Evolutionary conservation across 2,888 invertebrate species (phyloP).

Genomic region (Dermolepida albohirtum): DNA sequence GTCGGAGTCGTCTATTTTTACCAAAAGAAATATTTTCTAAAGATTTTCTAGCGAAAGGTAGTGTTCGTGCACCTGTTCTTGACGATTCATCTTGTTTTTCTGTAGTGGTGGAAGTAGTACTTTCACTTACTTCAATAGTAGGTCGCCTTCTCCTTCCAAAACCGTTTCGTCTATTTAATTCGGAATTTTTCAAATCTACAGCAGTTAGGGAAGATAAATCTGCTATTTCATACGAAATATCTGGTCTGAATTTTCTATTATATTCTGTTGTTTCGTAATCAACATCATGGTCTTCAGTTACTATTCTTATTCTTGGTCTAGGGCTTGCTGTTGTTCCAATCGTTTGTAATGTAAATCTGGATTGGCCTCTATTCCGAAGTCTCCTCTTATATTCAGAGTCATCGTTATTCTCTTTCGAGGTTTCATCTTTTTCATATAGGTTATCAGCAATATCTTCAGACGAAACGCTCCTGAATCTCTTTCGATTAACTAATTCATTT

Average conservation of each 20-base stretch:
- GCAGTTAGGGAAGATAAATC: constrained; percentile 70
- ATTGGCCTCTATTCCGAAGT: constrained; percentile 51
- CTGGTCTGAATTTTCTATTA: constrained; percentile 60
- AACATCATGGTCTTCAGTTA: constrained; percentile 53
- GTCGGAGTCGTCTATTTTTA: constrained; percentile 36
- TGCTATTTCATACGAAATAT: constrained; percentile 60
- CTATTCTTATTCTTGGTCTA: constrained; percentile 41
- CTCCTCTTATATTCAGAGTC: constrained; percentile 47
- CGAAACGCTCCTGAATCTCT: constrained; percentile 29
- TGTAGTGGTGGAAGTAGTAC: constrained; percentile 36
- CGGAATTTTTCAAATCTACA: constrained; percentile 59
- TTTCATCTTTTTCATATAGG: constrained; percentile 3
- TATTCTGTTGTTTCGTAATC: constrained; percentile 52
- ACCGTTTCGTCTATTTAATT: constrained; percentile 26
- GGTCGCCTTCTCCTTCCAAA: constrained; percentile 33
- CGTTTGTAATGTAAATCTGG: constrained; percentile 51
- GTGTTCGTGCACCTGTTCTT: constrained; percentile 48
- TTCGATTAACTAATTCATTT: constrained; percentile 26
- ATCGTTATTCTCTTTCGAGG: constrained; percentile 46
- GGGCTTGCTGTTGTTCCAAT: constrained; percentile 43
- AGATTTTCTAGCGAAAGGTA: constrained; percentile 48
- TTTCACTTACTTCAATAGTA: constrained; percentile 33
- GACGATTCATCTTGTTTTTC: constrained; percentile 35
- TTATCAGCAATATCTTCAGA: constrained; percentile 8
- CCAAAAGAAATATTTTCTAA: constrained; percentile 41